A percentile compares a stretch with the other conserved stretches of the same genome.
phyloP scores from a whole-genome alignment of 2,888 invertebrate genomes.

The Theodoxus fluviatilis region DNA sequence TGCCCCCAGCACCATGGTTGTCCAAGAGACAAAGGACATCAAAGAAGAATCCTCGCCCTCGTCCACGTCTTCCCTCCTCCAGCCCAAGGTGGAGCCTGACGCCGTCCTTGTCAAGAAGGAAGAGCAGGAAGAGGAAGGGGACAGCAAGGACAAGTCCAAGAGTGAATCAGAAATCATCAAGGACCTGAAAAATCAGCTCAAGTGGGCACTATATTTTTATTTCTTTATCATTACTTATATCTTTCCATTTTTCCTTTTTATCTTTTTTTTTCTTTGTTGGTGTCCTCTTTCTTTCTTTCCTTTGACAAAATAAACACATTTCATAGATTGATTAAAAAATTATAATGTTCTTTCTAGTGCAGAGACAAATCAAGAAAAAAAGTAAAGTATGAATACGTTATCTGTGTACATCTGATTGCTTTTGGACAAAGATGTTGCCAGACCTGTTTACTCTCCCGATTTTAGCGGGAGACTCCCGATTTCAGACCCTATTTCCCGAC shows the following conservation, averaged over 20 bases:
- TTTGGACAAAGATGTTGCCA: no score
- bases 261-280: not conserved
- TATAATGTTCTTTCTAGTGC: no score
- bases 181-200: constrained; percentile 89
- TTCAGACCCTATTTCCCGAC: no score
- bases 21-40: no score
- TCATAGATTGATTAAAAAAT: no score
- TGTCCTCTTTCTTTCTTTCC: not conserved
- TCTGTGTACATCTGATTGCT: no score
- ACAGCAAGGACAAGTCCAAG: constrained; percentile 56
- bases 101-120: constrained; percentile 42
- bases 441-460: no score
- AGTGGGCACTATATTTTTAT: constrained; percentile 71
- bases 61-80: constrained; percentile 28
- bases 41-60: constrained; percentile 26
- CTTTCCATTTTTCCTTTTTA: not conserved
- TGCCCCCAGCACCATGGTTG: no score
- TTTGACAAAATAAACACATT: no score
- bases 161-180: constrained; percentile 78
- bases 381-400: no score
- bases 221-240: not conserved
- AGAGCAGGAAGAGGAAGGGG: constrained; percentile 52
- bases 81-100: constrained; percentile 35
- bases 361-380: no score
- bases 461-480: no score